Conservation (phyloP, 2,888 invertebrate genomes). For the Trachelus tabidus region DNA sequence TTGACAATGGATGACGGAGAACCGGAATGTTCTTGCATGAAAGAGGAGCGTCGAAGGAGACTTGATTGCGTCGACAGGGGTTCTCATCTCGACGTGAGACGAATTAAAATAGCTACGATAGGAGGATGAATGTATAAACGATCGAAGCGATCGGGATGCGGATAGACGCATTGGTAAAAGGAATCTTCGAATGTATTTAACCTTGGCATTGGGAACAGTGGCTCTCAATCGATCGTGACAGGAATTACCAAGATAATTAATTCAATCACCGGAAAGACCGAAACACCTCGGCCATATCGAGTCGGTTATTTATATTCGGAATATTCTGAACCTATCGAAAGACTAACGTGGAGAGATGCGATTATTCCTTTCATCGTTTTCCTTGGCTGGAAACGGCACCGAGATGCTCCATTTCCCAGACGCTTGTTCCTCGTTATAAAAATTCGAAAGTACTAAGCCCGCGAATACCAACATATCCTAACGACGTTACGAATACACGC, state of each 20-base stretch:
- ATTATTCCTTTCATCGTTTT: neutral
- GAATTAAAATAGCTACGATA: neutral
- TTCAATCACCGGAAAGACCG: neutral
- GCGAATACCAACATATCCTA: neutral
- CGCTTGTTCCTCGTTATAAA: slow-evolving; percentile 16
- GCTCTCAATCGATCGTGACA: neutral
- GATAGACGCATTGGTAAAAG: neutral
- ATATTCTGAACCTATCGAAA: neutral
- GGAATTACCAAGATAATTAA: neutral
- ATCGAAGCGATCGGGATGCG: neutral
- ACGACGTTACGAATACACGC: neutral
- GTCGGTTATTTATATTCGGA: neutral
- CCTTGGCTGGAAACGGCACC: neutral
- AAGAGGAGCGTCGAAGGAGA: neutral
- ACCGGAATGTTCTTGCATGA: neutral
- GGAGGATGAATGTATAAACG: neutral
- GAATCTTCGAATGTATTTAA: neutral
- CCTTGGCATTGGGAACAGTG: neutral
- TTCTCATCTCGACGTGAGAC: neutral
- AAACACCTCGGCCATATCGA: neutral
- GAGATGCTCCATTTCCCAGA: slow-evolving; percentile 5
- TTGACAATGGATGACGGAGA: neutral
- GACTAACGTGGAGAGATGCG: neutral
- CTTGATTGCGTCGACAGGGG: neutral
- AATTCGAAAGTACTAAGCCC: slow-evolving; percentile 27